Evolutionary conservation across 2,797 vertebrate genomes (phyloP).

Genomic region (Hydrocynus forskahlii): DNA sequence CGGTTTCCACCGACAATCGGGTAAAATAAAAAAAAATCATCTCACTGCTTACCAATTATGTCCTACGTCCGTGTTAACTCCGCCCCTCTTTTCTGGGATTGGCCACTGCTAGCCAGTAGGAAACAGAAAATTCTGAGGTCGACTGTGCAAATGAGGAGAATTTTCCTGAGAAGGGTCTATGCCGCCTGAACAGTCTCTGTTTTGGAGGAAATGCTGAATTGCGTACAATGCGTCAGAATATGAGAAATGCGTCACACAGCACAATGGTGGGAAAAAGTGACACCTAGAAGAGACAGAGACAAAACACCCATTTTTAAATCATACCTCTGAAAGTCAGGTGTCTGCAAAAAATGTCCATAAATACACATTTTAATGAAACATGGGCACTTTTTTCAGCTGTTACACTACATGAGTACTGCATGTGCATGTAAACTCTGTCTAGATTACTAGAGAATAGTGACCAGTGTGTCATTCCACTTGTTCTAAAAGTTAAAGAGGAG

Average conservation of each 20-base stretch:
- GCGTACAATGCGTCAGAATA: slow-evolving; percentile 67
- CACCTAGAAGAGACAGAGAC: slow-evolving; percentile 67
- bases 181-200: slow-evolving; percentile 78
- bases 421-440: no score
- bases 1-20: slow-evolving; percentile 83
- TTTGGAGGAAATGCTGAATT: slow-evolving; percentile 75
- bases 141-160: slow-evolving; percentile 79
- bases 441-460: neutral
- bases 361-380: neutral
- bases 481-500: neutral
- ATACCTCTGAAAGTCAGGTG: neutral
- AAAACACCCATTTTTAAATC: neutral
- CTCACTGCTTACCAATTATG: slow-evolving; percentile 85
- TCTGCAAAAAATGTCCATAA: neutral
- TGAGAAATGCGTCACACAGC: slow-evolving; percentile 61
- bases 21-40: slow-evolving; percentile 85
- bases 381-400: no score
- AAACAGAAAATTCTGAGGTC: slow-evolving; percentile 77
- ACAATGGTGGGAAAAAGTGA: slow-evolving; percentile 65
- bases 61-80: slow-evolving; percentile 77
- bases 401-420: no score
- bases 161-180: slow-evolving; percentile 80
- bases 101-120: slow-evolving; percentile 81
- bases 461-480: neutral
- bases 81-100: slow-evolving; percentile 78